These are phyloP conservation scores for Pelusios castaneus DNA, from an alignment of 2,113 vertebrate species.

Conservation along the genomic window DNA sequence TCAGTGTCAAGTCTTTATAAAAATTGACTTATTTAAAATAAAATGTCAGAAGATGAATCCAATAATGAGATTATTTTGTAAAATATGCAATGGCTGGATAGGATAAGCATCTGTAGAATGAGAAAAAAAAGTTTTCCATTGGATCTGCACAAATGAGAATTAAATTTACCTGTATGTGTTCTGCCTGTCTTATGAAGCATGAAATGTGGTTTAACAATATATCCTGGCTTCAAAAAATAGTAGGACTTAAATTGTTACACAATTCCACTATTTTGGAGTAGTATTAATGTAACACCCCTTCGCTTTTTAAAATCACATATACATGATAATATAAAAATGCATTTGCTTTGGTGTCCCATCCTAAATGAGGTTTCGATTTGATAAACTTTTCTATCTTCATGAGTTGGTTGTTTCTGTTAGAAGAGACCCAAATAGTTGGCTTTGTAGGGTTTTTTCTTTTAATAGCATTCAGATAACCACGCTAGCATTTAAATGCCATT, in stretches of 20 bases:
- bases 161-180: conserved; percentile 48
- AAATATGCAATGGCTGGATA: conserved; percentile 63
- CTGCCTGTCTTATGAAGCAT: neutral
- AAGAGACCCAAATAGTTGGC: neutral
- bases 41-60: conserved; percentile 69
- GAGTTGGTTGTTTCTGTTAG: neutral
- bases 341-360: neutral
- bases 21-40: conserved; percentile 67
- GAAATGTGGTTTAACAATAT: neutral
- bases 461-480: neutral
- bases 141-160: conserved; percentile 19
- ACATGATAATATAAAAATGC: neutral
- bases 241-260: neutral
- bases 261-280: neutral
- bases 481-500: neutral
- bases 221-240: neutral
- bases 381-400: neutral
- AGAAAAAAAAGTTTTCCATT: conserved; percentile 38
- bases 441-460: neutral
- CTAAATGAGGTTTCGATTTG: conserved; percentile 1
- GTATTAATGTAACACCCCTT: neutral
- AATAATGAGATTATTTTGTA: conserved; percentile 70
- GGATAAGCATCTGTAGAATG: conserved; percentile 37
- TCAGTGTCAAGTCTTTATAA: conserved; percentile 68
- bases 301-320: neutral